Percentiles rank a stretch among this genome's conserved stretches.
Conservation (phyloP, 1,140 invertebrate species). For the Daktulosphaira vitifoliae region DNA sequence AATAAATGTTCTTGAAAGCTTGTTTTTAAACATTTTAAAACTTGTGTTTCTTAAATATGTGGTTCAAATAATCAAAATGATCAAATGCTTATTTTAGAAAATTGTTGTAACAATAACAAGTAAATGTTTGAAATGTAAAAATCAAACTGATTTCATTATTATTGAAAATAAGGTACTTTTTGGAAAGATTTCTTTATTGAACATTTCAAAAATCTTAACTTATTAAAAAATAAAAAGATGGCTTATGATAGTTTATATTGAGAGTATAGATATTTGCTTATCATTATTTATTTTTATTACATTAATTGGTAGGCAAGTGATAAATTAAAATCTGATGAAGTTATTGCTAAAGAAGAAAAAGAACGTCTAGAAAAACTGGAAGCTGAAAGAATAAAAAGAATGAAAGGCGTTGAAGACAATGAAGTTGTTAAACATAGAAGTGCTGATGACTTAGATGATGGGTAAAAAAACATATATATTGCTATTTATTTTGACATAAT, state of each 20-base stretch:
- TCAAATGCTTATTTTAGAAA: too few relatives aligned
- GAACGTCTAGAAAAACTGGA: slow-evolving; percentile 70
- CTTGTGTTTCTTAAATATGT: too few relatives aligned
- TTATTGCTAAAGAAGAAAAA: slow-evolving; percentile 70
- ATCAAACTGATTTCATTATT: too few relatives aligned
- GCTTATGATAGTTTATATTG: not conserved
- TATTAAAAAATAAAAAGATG: too few relatives aligned
- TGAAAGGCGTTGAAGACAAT: slow-evolving; percentile 47
- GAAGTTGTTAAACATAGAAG: slow-evolving; percentile 45
- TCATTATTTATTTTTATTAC: slow-evolving; percentile 20
- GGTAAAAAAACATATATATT: slow-evolving; percentile 29
- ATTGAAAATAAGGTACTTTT: too few relatives aligned
- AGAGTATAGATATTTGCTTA: not conserved
- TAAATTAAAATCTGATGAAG: slow-evolving; percentile 70
- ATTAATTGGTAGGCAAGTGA: slow-evolving; percentile 55
- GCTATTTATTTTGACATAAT: not conserved
- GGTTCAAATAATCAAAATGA: too few relatives aligned
- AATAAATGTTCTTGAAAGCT: too few relatives aligned
- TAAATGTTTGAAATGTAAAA: too few relatives aligned
- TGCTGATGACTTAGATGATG: slow-evolving; percentile 77
- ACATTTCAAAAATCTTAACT: too few relatives aligned
- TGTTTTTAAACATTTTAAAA: too few relatives aligned
- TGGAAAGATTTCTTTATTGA: too few relatives aligned
- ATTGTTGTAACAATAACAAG: too few relatives aligned
- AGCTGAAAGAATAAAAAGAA: slow-evolving; percentile 61